phyloP scores from a whole-genome alignment of 2,113 vertebrate species.

The Microtus richardsoni region DNA sequence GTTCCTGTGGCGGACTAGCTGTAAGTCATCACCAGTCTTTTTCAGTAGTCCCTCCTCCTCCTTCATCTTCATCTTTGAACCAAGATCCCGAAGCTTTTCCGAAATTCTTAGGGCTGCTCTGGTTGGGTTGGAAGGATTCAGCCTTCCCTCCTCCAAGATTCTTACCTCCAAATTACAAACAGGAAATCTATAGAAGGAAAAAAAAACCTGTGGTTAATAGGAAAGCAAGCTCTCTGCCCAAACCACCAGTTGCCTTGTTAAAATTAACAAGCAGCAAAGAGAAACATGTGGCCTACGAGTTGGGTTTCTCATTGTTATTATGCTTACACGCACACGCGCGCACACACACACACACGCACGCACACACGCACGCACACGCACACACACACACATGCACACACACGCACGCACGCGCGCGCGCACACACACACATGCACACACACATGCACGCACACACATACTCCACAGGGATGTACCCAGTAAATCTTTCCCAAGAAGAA shows the following conservation, averaged over 20 bases:
- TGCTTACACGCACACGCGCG: not conserved
- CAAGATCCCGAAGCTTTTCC: not conserved
- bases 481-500: conserved; percentile 26
- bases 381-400: not conserved
- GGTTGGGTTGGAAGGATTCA: not conserved
- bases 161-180: conserved; percentile 51
- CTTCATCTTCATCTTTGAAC: not conserved
- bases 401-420: fast-evolving
- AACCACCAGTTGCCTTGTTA: conserved; percentile 78
- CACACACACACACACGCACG: not conserved
- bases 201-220: conserved; percentile 58
- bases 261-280: conserved; percentile 80
- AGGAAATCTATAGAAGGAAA: conserved; percentile 15
- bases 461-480: too few species aligned
- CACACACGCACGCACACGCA: not conserved
- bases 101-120: not conserved
- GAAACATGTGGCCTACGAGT: conserved; percentile 68
- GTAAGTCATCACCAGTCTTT: not conserved
- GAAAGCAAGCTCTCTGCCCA: conserved; percentile 73
- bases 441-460: not conserved
- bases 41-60: not conserved
- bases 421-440: not conserved
- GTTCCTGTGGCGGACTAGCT: not conserved
- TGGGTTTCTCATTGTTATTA: conserved; percentile 67
- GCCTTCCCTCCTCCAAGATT: not conserved